Base-by-base conservation (phyloP, 2,888 invertebrate genomes). In the Trissolcus japonicus region DNA sequence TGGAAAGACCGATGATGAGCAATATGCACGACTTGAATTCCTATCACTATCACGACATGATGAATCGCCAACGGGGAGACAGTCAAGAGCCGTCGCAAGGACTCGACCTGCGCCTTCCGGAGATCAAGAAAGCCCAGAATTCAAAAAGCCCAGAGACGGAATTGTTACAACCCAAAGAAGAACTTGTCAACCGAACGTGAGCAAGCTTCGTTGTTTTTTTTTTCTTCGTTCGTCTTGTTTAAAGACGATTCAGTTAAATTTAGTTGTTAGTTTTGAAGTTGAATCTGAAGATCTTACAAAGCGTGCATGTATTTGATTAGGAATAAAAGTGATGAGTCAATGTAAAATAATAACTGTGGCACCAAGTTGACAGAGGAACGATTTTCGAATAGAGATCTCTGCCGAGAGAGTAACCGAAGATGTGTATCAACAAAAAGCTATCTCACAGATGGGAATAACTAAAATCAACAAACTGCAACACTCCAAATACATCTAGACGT, bases 381-480 rank as follows among this genome's bases (percentile, higher is more conserved):
- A 46, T 16, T 14, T 16, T 46, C 46, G 46, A 48, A 69, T 69
- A 41, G 61, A 60, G 9, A 35, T 35, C 35, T 35, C 9, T 35
- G 11, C 35, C 11, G 35, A 35, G 11, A 35, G 35, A 35, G 11
- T 7, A 55, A 48, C 61, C 69, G 21, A 71, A 63, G 57, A 63
- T 59, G 65, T 62, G 57, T 60, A 67, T 62, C 68, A 75, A 66
- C 60, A 76, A 71, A n/a, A 76, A 66, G 61, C 35, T 35, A 35
- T 35, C 9, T 7, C 21, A 17, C 21, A 16, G 16, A 65, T 59
- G 76, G 66, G 50, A 85, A 85, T 85, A 80, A 85, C 81, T 84
- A 85, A 85, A 85, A 85, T 85, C 84, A 85, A 85, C 84, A 84
- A 65, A 79, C 78, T 79, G 78, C 63, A 63, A 67, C 67, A 50